These are phyloP conservation scores for Brachypteracias leptosomus DNA, from an alignment of 2,113 vertebrate species.

Conservation along the genomic window DNA sequence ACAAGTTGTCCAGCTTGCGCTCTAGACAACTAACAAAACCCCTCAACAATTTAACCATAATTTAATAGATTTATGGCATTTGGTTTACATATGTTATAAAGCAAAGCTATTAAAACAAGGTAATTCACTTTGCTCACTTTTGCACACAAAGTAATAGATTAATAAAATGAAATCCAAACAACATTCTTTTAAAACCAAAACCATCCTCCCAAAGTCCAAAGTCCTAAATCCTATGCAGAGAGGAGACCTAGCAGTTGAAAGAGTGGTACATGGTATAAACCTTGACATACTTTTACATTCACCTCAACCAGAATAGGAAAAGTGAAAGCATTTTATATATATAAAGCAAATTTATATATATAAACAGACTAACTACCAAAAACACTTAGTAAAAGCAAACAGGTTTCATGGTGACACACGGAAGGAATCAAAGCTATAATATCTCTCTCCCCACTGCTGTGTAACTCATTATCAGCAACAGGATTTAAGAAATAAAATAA, in stretches of 20 bases:
- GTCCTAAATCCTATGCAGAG: constrained; percentile 58
- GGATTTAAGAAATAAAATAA: constrained; percentile 2
- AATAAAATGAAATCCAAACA: constrained; percentile 68
- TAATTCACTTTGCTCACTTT: constrained; percentile 75
- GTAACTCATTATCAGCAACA: constrained; percentile 9
- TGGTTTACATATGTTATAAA: constrained; percentile 75
- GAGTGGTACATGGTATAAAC: constrained; percentile 65
- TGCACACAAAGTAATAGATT: constrained; percentile 63
- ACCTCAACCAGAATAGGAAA: constrained; percentile 73
- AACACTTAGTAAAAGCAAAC: constrained; percentile 67
- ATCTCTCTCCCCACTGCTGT: not conserved
- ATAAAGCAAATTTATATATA: constrained; percentile 72
- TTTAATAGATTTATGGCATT: constrained; percentile 80
- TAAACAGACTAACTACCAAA: constrained; percentile 74
- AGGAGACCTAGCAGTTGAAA: constrained; percentile 59
- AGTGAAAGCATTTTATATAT: constrained; percentile 78
- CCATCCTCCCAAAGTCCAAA: constrained; percentile 44
- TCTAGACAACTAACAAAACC: constrained; percentile 72
- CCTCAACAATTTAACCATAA: constrained; percentile 71
- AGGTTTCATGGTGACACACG: constrained; percentile 42
- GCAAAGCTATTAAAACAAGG: constrained; percentile 74
- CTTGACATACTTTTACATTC: constrained; percentile 75
- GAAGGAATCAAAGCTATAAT: not conserved
- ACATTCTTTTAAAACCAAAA: constrained; percentile 66
- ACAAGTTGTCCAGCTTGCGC: constrained; percentile 65